Base-by-base conservation (phyloP, 2,888 invertebrate genomes). In the Xylocampa areola region DNA sequence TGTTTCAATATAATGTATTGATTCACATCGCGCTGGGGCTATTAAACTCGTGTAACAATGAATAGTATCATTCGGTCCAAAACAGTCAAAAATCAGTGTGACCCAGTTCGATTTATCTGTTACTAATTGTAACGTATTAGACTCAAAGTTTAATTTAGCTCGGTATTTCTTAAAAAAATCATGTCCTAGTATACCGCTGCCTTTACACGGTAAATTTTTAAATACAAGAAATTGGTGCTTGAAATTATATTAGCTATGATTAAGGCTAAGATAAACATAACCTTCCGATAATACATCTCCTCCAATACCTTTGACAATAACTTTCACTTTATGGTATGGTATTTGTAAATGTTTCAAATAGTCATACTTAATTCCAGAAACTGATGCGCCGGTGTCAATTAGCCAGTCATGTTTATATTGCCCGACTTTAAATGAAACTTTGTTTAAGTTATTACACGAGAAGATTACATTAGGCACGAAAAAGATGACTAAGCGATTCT, bases 351-450 rank as follows among this genome's bases (percentile, higher is more conserved):
- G 25, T 8, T 2, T 5, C 0, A 40, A 7, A 2, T 8, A 14
- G 2, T 27, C 10, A 14, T 14, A 27, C 10, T 40, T 27, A 8
- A 40, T 4, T 2, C 10, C 43, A 4, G 30, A 43, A 1, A 43
- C 4, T 32, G 30, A 32, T 19, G 43, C 43, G n/a, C 43, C 43
- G 3, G 43, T 11, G 32, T 43, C 43, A 19, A 43, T 13, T n/a
- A 43, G n/a, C 43, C 13, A 43, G 4, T 6, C 19, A 30, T 43
- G 32, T 32, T 43, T 6, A 30, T 43, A 43, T 32, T 43, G 4
- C 11, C 11, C 4, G 10, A 13, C 19, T 43, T 19, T 30, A 32
- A 8, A 16, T 13, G 16, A 13, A 30, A 43, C 11, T 30, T 10
- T 19, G 32, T 21, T 5, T 17, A 19, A 11, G 13, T 43, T 32